Conservation (phyloP, 2,888 invertebrate species). For the Clusia tigrina region DNA sequence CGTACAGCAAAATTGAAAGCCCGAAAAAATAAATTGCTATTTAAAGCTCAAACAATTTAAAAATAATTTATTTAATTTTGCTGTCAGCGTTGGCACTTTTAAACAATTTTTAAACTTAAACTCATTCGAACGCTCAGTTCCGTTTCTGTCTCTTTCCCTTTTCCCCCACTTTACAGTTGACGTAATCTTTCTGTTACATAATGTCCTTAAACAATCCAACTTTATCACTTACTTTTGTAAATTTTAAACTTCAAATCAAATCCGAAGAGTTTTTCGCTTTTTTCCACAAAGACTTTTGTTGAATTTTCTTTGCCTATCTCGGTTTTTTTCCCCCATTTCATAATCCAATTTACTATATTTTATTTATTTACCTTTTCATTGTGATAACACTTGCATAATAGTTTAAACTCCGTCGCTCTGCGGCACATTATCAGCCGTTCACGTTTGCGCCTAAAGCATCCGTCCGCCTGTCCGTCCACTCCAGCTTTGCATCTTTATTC, state of each 20-base stretch:
- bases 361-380: background rate
- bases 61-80: background rate
- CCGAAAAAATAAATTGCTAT: no score
- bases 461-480: background rate
- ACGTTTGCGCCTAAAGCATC: background rate
- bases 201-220: background rate
- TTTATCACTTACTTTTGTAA: background rate
- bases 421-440: background rate
- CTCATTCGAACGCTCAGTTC: background rate
- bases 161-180: no score
- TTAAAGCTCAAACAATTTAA: no score
- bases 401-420: background rate
- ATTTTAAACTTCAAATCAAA: background rate
- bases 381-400: slow-evolving; percentile 6
- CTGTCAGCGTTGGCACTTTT: background rate
- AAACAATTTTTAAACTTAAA: background rate
- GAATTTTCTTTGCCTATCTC: slow-evolving; percentile 1
- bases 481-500: background rate
- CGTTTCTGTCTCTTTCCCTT: no score
- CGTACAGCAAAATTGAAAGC: no score
- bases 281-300: background rate
- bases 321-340: background rate
- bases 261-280: background rate
- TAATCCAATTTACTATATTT: no score
- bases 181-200: no score